A percentile compares a stretch with the other conserved stretches of the same genome.
These are phyloP conservation scores for Acrocephalus scirpaceus DNA, from an alignment of 2,797 vertebrate species.

Conservation along the genomic window DNA sequence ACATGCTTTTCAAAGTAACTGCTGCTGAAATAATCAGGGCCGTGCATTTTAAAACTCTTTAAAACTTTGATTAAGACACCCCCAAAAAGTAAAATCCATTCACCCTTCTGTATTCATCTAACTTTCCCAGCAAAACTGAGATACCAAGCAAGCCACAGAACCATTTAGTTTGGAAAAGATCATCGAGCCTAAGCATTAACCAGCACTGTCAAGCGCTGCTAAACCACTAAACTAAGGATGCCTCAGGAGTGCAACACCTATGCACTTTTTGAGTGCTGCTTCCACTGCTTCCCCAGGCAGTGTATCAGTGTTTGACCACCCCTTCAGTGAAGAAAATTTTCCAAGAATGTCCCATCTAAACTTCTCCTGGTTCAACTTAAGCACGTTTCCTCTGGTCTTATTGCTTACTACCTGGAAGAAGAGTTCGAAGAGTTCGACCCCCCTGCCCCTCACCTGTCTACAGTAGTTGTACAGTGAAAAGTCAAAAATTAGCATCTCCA, in stretches of 20 bases:
- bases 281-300: not conserved
- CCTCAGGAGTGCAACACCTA: fast-evolving
- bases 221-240: not conserved
- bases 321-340: not conserved
- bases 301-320: not conserved
- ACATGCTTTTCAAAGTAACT: not conserved
- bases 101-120: not conserved
- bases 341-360: not conserved
- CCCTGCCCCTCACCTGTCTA: no score
- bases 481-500: conserved; percentile 40
- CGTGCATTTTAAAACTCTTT: not conserved
- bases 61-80: not conserved
- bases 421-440: fast-evolving
- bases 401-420: not conserved
- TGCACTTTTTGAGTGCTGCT: fast-evolving
- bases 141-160: not conserved
- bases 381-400: not conserved
- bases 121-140: not conserved
- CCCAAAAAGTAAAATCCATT: not conserved
- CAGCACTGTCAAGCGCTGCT: not conserved
- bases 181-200: not conserved
- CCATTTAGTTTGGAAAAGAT: not conserved
- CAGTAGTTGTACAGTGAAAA: not conserved
- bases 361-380: not conserved
- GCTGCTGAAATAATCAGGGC: not conserved